These are phyloP conservation scores for Myopa testacea DNA, from an alignment of 2,888 invertebrate genomes.

Conservation along the genomic window DNA sequence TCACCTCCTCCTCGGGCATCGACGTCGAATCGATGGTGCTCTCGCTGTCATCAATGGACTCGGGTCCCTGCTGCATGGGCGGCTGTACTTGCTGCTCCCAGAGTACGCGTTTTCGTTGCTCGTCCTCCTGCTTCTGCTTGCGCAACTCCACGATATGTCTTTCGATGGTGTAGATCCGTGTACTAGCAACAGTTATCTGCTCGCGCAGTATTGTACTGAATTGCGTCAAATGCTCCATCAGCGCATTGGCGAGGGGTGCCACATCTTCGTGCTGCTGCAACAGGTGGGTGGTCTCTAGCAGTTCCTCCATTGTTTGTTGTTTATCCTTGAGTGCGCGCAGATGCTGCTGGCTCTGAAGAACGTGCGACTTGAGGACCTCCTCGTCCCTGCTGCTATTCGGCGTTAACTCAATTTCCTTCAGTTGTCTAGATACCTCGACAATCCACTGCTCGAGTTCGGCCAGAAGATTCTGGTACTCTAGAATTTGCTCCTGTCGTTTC, in stretches of 20 bases:
- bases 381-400: conserved; percentile 67
- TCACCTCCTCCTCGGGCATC: conserved; percentile 78
- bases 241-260: conserved; percentile 67
- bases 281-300: conserved; percentile 69
- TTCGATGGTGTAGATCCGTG: conserved; percentile 72
- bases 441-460: conserved; percentile 73
- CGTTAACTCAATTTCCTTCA: conserved; percentile 57
- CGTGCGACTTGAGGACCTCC: conserved; percentile 70
- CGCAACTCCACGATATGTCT: conserved; percentile 58
- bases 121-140: conserved; percentile 56
- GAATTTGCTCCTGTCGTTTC: conserved; percentile 71
- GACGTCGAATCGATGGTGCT: conserved; percentile 76
- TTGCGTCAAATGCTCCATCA: conserved; percentile 72
- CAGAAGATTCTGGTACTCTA: conserved; percentile 70
- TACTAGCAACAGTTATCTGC: conserved; percentile 73
- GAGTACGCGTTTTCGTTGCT: conserved; percentile 56
- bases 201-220: conserved; percentile 73
- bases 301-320: conserved; percentile 69
- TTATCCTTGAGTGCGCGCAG: conserved; percentile 70
- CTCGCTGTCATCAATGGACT: conserved; percentile 63
- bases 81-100: conserved; percentile 59
- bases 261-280: conserved; percentile 70
- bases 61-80: conserved; percentile 47
- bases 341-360: conserved; percentile 70
- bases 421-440: conserved; percentile 63